A percentile compares a stretch with the other conserved stretches of the same genome.
These are phyloP conservation scores for Calephelis perditalis DNA, from an alignment of 2,888 invertebrate genomes.

Conservation along the genomic window DNA sequence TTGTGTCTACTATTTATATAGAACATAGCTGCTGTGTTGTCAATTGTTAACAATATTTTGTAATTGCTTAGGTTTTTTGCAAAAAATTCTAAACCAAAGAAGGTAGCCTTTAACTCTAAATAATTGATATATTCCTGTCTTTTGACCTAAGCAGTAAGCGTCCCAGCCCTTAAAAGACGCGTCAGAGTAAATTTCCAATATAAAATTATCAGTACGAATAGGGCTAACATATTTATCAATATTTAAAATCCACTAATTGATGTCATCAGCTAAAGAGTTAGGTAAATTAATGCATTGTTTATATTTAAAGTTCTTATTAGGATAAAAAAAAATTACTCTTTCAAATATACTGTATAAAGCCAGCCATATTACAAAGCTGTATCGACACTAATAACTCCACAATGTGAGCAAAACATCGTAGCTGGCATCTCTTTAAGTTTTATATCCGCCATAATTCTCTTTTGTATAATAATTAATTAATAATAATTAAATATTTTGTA, in stretches of 20 bases:
- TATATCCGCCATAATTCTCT: too few species aligned
- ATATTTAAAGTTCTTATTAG: too few species aligned
- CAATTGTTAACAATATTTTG: slow-evolving; percentile 23
- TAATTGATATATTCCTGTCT: neutral
- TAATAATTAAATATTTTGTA: too few species aligned
- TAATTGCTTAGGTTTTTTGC: slow-evolving; percentile 15
- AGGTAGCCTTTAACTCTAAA: neutral
- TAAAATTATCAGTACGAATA: neutral
- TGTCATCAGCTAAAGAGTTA: neutral
- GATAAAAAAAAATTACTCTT: too few species aligned
- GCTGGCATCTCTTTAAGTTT: too few species aligned
- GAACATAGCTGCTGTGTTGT: slow-evolving; percentile 27
- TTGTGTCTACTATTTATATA: too few species aligned
- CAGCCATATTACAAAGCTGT: too few species aligned
- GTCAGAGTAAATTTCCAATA: slow-evolving; percentile 1
- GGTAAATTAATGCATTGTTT: neutral
- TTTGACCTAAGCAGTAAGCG: neutral
- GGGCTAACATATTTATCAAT: too few species aligned
- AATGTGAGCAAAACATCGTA: too few species aligned
- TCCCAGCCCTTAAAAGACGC: neutral
- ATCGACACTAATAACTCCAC: too few species aligned
- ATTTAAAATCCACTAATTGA: neutral
- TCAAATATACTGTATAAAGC: too few species aligned
- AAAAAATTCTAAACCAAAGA: slow-evolving; percentile 13
- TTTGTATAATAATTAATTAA: too few species aligned